Conservation (phyloP, 1,140 invertebrate species). For the Lamellibrachia luymesi region DNA sequence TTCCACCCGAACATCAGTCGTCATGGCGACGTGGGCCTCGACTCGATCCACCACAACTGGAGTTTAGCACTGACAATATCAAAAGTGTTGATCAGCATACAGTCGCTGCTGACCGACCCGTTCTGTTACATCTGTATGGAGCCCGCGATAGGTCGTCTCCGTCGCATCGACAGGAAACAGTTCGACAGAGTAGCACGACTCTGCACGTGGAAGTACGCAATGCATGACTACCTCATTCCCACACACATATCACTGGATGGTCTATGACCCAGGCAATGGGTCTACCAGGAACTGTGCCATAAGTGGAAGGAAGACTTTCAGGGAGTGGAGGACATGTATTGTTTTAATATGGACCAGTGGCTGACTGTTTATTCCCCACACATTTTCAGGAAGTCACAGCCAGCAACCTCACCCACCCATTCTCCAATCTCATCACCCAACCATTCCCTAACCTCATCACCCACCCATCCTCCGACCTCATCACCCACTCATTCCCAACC, state of each 20-base stretch:
- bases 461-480: no score
- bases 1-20: constrained; percentile 93
- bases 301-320: background rate
- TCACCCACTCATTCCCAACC: no score
- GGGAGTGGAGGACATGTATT: background rate
- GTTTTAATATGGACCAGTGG: background rate
- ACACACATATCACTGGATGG: constrained; percentile 8
- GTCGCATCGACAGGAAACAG: constrained; percentile 69
- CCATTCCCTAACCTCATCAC: no score
- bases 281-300: background rate
- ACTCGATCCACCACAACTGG: constrained; percentile 95
- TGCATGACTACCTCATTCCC: constrained; percentile 69
- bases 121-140: constrained; percentile 92
- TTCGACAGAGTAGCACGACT: constrained; percentile 81
- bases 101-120: constrained; percentile 89
- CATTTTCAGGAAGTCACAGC: background rate
- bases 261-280: background rate
- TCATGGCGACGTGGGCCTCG: constrained; percentile 93
- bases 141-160: constrained; percentile 78
- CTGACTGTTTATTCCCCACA: background rate
- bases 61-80: constrained; percentile 87
- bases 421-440: background rate
- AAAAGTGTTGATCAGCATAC: constrained; percentile 67
- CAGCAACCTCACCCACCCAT: background rate
- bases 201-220: constrained; percentile 92